Evolutionary conservation across 2,888 invertebrate species (phyloP), one percentile per base, ranked within the genome.

Genomic region (Herminia tarsipennalis): DNA sequence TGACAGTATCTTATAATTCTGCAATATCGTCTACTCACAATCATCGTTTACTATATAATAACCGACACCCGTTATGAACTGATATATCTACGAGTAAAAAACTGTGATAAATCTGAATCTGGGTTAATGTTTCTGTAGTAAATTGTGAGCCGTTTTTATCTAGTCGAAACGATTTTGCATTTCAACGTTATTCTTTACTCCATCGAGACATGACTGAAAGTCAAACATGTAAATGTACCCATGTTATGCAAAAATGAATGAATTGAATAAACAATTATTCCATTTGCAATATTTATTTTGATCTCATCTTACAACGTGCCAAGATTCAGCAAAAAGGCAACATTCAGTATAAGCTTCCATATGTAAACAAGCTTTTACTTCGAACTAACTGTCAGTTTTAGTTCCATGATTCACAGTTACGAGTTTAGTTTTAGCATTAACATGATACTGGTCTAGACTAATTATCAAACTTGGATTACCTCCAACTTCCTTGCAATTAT

Each of bases 401-500:
- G 27, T 36, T 24, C n/a, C 29, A 37, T 66, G 52, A 52, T 48
- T 66, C 59, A n/a, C n/a, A 58, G 25, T 53, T 43, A 28, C 33
- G 28, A 40, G 47, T 53, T 48, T 44, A 32, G 50, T 48, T 58
- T 61, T 60, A 55, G 45, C 56, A 37, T 56, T 63, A 61, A 57
- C 56, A 66, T 61, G 52, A 61, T 62, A 58, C 70, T 67, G 56
- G 65, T 68, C 66, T 50, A 52, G 55, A 55, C 58, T 65, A 70
- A 54, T 56, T 51, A 56, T 68, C 52, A 64, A 49, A 56, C 53
- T 80, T 81, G 81, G 81, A 76, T 46, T 47, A 35, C 40, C 41
- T 78, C 81, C 82, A 82, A 82, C 57, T 72, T 70, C 68, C 66
- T 63, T 48, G 41, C 60, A 40, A 62, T 67, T 53, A 73, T 77